Base-by-base conservation (phyloP, 2,113 vertebrate species). In the Oxyura jamaicensis region DNA sequence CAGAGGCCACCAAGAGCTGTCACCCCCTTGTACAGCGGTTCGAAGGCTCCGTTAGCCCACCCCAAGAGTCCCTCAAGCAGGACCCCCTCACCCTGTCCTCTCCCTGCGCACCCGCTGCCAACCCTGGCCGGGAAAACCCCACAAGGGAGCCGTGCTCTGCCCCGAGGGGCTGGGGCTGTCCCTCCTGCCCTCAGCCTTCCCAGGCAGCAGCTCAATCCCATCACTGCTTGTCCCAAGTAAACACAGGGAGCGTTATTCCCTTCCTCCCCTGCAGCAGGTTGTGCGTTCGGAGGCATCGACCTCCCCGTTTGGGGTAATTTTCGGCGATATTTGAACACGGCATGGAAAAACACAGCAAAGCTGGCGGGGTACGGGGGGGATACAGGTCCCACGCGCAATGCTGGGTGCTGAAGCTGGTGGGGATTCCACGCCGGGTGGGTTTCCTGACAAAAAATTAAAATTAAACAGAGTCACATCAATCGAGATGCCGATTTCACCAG, bases 11-110 rank as follows among this genome's bases (percentile, higher is more conserved):
- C 2, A 1, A 31, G 50, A 19, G 23, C 31, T 33, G 12, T 13
- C 2, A 0, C 8, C 44, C 21, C 3, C 33, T 12, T 1, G 4
- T 23, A 26, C 72, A 60, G 29, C 28, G 23, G 50, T 23, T 23
- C 23, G 3, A 52, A 25, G 50, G 50, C 50, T 52, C 50, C 4
- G 50, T 52, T 26, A 52, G 48, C 23, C 50, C 50, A 52, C 13
- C 50, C 50, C 11, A 50, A 50, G 50, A 7, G 50, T 6, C 50
- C 50, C 50, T 25, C 50, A 50, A 25, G 50, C 50, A 25, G 50
- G 23, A 52, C 23, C 50, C 13, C 13, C 50, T 52, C 50, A 52
- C 6, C 50, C 3, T 50, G 50, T 23, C 11, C 50, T 23, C 23
- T 25, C 50, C 50, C 50, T 50, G 12, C 2, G 3, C 50, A 25